Percentiles rank a stretch among this genome's conserved stretches.
These are phyloP conservation scores for Amyelois transitella DNA, from an alignment of 1,140 invertebrate genomes.

Conservation along the genomic window DNA sequence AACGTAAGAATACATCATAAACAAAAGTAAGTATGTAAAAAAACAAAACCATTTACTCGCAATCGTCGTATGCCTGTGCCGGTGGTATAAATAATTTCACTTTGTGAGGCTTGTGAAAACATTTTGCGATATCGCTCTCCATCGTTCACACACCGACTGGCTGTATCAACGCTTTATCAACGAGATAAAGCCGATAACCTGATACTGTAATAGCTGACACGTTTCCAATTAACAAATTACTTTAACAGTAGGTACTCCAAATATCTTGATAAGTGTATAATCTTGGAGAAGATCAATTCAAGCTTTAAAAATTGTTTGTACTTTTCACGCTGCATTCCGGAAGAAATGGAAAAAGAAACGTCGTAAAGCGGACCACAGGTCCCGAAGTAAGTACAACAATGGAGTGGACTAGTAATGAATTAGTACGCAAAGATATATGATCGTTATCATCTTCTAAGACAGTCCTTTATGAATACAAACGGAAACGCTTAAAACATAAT, in stretches of 20 bases:
- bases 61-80: slow-evolving; percentile 17
- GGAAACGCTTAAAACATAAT: no score
- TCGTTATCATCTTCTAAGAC: no score
- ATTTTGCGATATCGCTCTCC: slow-evolving; percentile 30
- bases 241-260: neutral
- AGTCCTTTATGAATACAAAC: no score
- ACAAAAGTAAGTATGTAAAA: neutral
- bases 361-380: no score
- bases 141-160: slow-evolving; percentile 13
- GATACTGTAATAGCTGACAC: neutral
- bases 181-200: slow-evolving; percentile 11
- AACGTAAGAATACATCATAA: neutral
- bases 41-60: slow-evolving; percentile 33
- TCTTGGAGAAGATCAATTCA: no score
- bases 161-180: neutral
- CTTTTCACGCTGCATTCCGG: no score
- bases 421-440: no score
- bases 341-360: no score
- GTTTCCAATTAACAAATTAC: neutral
- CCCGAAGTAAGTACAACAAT: no score
- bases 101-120: slow-evolving; percentile 28
- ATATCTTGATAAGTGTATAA: no score
- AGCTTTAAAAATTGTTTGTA: no score
- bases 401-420: no score
- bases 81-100: slow-evolving; percentile 33